Evolutionary conservation across 2,113 vertebrate species (phyloP).

Genomic region (Silurus asotus): DNA sequence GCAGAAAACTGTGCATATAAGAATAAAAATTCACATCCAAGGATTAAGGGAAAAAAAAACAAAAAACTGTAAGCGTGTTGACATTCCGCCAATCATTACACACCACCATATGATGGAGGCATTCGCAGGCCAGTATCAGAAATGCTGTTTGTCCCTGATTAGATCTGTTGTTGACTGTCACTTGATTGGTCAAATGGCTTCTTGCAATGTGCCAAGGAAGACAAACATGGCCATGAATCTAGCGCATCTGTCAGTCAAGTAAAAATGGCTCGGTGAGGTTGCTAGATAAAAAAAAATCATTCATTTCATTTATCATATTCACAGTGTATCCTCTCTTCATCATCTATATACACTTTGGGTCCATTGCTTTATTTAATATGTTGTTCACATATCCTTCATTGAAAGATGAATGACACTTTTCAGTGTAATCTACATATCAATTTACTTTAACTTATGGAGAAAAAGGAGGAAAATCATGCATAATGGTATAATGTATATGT

Average conservation of each 20-base stretch:
- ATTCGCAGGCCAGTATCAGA: conserved; percentile 3
- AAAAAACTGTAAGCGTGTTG: background rate
- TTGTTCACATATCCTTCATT: background rate
- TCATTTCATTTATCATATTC: conserved; percentile 32
- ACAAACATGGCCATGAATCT: conserved; percentile 47
- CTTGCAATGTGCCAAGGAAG: conserved; percentile 41
- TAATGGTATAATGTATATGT: background rate
- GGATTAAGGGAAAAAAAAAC: background rate
- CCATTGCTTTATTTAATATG: background rate
- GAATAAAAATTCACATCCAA: background rate
- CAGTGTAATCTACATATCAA: background rate
- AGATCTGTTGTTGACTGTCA: conserved; percentile 47
- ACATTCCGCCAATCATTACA: conserved; percentile 38
- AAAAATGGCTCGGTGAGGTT: conserved; percentile 19
- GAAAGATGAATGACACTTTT: background rate
- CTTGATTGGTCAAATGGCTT: conserved; percentile 51
- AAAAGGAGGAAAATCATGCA: background rate
- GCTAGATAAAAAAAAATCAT: conserved; percentile 32
- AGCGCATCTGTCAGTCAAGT: conserved; percentile 42
- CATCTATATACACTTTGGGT: background rate
- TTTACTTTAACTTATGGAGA: background rate
- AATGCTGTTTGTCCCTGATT: conserved; percentile 47
- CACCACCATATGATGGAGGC: conserved; percentile 18
- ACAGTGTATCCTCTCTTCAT: background rate
- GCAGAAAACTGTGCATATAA: background rate